phyloP scores from a whole-genome alignment of 2,113 vertebrate species.

The Podarcis cretensis region DNA sequence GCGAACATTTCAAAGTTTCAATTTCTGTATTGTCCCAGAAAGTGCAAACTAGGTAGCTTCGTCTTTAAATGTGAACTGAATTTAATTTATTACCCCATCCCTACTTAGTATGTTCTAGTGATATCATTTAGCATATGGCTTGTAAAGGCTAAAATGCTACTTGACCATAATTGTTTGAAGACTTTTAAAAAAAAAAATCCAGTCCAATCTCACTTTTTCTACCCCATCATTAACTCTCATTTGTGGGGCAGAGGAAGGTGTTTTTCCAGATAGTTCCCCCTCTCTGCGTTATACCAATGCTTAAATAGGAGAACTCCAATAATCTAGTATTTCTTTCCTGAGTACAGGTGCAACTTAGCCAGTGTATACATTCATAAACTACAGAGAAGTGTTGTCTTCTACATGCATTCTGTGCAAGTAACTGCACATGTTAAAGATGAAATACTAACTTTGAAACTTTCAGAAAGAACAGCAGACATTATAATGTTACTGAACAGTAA shows the following conservation, averaged over 20 bases:
- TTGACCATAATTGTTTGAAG: neutral
- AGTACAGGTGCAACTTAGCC: neutral
- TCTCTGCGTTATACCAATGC: neutral
- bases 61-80: too few relatives aligned
- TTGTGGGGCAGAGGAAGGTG: neutral
- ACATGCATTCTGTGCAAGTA: fast-evolving
- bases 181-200: neutral
- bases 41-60: too few relatives aligned
- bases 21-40: too few relatives aligned
- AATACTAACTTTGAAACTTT: neutral
- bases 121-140: neutral
- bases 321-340: neutral
- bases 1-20: too few relatives aligned
- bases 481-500: neutral
- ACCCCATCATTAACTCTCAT: neutral
- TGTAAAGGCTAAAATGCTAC: neutral
- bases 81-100: too few relatives aligned
- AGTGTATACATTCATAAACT: neutral
- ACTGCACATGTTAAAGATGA: neutral
- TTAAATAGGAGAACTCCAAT: too few relatives aligned
- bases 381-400: neutral
- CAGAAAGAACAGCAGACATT: too few relatives aligned
- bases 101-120: neutral
- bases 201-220: neutral
- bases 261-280: neutral